Evolutionary conservation across 2,113 vertebrate species (phyloP).

Genomic region (Anguilla japonica): DNA sequence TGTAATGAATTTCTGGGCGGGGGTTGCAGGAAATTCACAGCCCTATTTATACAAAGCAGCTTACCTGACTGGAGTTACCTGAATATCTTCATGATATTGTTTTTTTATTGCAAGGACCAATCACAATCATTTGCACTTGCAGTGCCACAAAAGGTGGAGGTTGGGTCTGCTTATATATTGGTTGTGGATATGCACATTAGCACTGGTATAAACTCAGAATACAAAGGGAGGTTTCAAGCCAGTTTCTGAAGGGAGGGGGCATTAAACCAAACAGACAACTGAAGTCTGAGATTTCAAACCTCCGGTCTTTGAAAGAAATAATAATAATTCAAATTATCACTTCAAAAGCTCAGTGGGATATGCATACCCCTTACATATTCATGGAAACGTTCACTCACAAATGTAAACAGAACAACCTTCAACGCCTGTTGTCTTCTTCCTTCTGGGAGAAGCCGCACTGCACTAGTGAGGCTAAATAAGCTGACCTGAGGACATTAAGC

Average conservation of each 20-base stretch:
- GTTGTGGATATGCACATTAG: neutral
- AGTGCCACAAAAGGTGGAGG: neutral
- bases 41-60: neutral
- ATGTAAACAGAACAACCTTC: neutral
- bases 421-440: neutral
- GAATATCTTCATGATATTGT: neutral
- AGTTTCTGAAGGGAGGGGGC: neutral
- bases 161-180: neutral
- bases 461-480: neutral
- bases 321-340: constrained; percentile 5
- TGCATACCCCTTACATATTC: neutral
- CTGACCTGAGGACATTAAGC: neutral
- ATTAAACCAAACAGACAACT: constrained; percentile 1
- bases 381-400: constrained; percentile 9
- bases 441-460: neutral
- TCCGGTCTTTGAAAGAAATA: neutral
- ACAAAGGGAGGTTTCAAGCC: neutral
- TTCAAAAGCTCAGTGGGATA: constrained; percentile 1
- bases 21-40: too few species aligned
- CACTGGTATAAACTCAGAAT: neutral
- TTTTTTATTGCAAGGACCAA: neutral
- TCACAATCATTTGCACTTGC: neutral
- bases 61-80: neutral
- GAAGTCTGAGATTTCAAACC: neutral
- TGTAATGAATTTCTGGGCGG: too few species aligned